Conservation (phyloP, 2,797 vertebrate species). For the Poeciliopsis turneri region DNA sequence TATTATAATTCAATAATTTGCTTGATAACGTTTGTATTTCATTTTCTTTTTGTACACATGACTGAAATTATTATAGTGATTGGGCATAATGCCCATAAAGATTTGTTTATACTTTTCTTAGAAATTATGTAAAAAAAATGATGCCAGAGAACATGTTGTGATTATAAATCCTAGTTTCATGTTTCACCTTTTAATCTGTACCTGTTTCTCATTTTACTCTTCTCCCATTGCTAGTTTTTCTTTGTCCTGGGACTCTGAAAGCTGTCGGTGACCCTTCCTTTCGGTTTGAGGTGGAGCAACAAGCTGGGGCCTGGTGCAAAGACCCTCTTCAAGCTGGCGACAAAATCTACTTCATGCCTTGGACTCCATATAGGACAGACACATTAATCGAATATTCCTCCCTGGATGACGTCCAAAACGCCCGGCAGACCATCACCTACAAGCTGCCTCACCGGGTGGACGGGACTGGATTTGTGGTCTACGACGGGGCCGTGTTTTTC, state of each 20-base stretch:
- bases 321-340: constrained; percentile 98
- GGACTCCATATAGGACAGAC: constrained; percentile 98
- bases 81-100: constrained; percentile 79
- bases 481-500: constrained; percentile 98
- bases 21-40: constrained; percentile 78
- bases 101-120: constrained; percentile 72
- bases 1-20: constrained; percentile 69
- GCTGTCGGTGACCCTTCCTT: constrained; percentile 96
- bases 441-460: constrained; percentile 98
- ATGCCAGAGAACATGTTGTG: constrained; percentile 59
- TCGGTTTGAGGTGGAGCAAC: constrained; percentile 98
- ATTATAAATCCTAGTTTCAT: constrained; percentile 31
- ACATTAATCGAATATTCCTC: constrained; percentile 97
- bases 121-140: constrained; percentile 75
- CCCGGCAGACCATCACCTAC: constrained; percentile 94
- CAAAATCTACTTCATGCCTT: constrained; percentile 99
- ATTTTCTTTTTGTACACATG: constrained; percentile 78
- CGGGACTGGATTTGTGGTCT: constrained; percentile 98
- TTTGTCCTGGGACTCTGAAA: constrained; percentile 99
- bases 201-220: constrained; percentile 89
- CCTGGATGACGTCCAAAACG: constrained; percentile 94
- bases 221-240: constrained; percentile 96
- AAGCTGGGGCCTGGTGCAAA: constrained; percentile 99
- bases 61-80: constrained; percentile 74
- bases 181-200: constrained; percentile 72